Evolutionary conservation across 2,113 vertebrate species (phyloP), one percentile per base, ranked within the genome.

Genomic region (Cricetomys ansorgei): DNA sequence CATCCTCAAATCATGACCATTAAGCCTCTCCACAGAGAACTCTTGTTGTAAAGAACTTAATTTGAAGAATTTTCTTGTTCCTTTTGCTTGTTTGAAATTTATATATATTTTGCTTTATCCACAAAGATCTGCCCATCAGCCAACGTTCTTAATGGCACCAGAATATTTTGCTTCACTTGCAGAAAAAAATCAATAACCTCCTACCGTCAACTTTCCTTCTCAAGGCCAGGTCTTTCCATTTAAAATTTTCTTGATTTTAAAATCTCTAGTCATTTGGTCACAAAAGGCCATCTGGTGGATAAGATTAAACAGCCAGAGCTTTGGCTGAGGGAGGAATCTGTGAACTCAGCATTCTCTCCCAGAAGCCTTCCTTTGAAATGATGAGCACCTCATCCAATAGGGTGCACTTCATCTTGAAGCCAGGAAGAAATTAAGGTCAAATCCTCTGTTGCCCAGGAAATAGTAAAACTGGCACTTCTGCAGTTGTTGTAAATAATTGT

Each of bases 331-430:
- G n/a, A 76, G 53, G 50, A 96, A 94, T 77, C 85, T 94, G 88
- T 84, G 77, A 94, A 92, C 92, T 95, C 85, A 94, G 95, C 93
- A 88, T 88, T 92, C 76, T 64, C 43, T 43, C 45, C 31, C 73
- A 89, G 65, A 94, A 96, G 50, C 13, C 59, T 95, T 93, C 11
- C 72, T 95, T 97, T 94, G 76, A 91, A 94, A 97, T 65, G 57
- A 80, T 37, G 48, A 83, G 29, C 53, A 59, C 5, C 64, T 72
- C 72, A 67, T 85, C 85, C n/a, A 7, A 7, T 85, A 55, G 43
- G 53, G 6, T 45, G 2, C 48, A 53, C 43, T 83, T 96, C 92
- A 69, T 94, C 80, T 90, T 85, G 77, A 95, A 92, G 25, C 76
- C 81, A 40, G 37, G 34, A 29, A 45, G 40, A 92, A 93, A 73